Evolutionary conservation across 2,113 vertebrate genomes (phyloP), one percentile per base, ranked within the genome.

Genomic region (Stigmatopora argus): DNA sequence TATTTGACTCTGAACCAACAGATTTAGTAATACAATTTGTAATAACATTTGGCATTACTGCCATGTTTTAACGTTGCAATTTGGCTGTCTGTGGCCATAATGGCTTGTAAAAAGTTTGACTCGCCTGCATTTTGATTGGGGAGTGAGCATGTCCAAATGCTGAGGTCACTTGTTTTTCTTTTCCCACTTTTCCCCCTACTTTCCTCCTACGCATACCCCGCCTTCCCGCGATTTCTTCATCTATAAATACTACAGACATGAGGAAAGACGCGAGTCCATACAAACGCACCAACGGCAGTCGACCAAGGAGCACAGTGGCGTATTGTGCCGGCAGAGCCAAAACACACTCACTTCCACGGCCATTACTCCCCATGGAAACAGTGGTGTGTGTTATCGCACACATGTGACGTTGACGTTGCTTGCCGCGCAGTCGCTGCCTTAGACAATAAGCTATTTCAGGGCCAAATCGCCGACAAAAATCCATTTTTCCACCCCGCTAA

Each of bases 391-490:
- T 84, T 81, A 65, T 31, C 70, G 62, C 76, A 82, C 86, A 81
- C 85, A 84, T 74, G 82, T 83, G 83, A 87, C 77, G 81, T 81
- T 78, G 86, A 85, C 76, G 80, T 80, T 73, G 82, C 74, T 77
- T 41, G 68, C 80, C 75, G 72, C 81, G 72, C 79, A 85, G 79
- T 46, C 73, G 72, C 80, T 83, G 80, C 79, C 67, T 75, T 65
- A 89, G 82, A 89, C 87, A 89, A 89, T 88, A 85, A 82, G 85
- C 87, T 88, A 88, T 85, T 89, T 89, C 85, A 87, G 83, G 83
- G 86, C 85, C 87, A 89, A 89, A 86, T 89, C 75, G 10, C 83
- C 87, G 85, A 89, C 83, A 86, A 85, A 86, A 87, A 89, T 89
- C 84, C 82, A 86, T 86, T 86, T 87, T 86, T 86, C 86, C 87